These are phyloP conservation scores for Ichneumoninae sp. DNA, from an alignment of 2,888 invertebrate genomes.

Conservation along the genomic window DNA sequence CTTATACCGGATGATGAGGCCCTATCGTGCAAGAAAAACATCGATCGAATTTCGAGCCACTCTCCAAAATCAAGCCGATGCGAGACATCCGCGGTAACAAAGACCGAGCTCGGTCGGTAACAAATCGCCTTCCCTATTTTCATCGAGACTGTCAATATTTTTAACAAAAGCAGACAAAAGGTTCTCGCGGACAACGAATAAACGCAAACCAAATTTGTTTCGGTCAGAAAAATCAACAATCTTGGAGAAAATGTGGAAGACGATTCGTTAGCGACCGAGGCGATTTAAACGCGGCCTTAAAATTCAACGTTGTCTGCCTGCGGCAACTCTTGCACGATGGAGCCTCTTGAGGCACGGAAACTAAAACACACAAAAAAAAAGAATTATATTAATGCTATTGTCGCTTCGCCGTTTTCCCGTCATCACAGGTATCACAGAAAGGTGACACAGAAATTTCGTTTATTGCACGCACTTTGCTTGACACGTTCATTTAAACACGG, in stretches of 20 bases:
- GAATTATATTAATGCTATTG: slow-evolving; percentile 78
- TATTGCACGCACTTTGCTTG: slow-evolving; percentile 80
- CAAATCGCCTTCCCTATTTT: neutral
- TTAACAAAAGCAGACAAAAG: too few species aligned
- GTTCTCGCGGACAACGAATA: neutral
- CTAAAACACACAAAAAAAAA: slow-evolving; percentile 13
- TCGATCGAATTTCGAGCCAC: neutral
- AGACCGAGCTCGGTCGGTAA: neutral
- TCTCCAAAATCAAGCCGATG: neutral
- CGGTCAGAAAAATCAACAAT: neutral
- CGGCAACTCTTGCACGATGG: slow-evolving; percentile 44
- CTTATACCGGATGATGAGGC: neutral
- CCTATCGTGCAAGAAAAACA: slow-evolving; percentile 17
- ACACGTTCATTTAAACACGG: slow-evolving; percentile 59
- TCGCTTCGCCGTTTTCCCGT: slow-evolving; percentile 78
- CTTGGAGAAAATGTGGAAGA: neutral
- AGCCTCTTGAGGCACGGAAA: slow-evolving; percentile 36
- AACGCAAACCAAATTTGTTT: neutral
- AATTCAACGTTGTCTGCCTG: neutral
- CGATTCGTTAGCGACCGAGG: neutral
- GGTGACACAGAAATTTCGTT: slow-evolving; percentile 80
- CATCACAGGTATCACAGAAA: slow-evolving; percentile 81
- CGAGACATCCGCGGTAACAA: too few species aligned
- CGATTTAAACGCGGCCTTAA: neutral
- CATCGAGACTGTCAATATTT: too few species aligned